Conservation (phyloP, 2,113 vertebrate species). For the Taurulus bubalis region DNA sequence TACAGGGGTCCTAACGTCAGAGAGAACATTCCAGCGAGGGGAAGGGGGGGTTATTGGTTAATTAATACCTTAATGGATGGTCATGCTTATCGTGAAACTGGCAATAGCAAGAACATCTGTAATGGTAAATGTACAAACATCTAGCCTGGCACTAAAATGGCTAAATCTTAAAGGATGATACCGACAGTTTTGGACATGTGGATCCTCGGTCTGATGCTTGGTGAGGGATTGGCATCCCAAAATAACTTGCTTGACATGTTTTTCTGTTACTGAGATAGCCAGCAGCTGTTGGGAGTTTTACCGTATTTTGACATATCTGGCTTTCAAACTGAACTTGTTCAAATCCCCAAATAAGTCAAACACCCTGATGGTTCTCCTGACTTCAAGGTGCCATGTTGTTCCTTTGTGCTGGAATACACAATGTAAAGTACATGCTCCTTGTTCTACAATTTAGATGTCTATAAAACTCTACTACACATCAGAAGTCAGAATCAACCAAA, state of each 20-base stretch:
- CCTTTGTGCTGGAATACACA: background rate
- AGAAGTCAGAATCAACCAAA: background rate
- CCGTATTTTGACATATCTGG: background rate
- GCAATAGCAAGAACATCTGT: conserved; percentile 65
- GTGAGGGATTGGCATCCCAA: conserved; percentile 2
- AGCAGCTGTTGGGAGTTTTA: conserved; percentile 3
- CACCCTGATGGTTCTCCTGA: background rate
- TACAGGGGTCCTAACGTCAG: conserved; percentile 72
- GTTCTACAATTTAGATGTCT: background rate
- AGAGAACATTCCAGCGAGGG: conserved; percentile 72
- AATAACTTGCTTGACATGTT: conserved; percentile 40
- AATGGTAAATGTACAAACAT: conserved; percentile 76
- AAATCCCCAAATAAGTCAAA: background rate
- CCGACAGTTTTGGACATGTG: conserved; percentile 58
- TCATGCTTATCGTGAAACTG: conserved; percentile 74
- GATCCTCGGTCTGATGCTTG: conserved; percentile 46
- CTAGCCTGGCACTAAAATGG: conserved; percentile 70
- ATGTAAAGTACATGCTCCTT: background rate
- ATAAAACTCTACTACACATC: background rate
- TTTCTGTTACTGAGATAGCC: conserved; percentile 44
- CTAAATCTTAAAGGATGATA: conserved; percentile 70
- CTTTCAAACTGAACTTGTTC: background rate
- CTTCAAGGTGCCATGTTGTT: background rate
- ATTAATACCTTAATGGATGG: conserved; percentile 74
- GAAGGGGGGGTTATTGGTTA: conserved; percentile 59